These are phyloP conservation scores for Morpho helenor DNA, from an alignment of 2,888 invertebrate species.

Conservation along the genomic window DNA sequence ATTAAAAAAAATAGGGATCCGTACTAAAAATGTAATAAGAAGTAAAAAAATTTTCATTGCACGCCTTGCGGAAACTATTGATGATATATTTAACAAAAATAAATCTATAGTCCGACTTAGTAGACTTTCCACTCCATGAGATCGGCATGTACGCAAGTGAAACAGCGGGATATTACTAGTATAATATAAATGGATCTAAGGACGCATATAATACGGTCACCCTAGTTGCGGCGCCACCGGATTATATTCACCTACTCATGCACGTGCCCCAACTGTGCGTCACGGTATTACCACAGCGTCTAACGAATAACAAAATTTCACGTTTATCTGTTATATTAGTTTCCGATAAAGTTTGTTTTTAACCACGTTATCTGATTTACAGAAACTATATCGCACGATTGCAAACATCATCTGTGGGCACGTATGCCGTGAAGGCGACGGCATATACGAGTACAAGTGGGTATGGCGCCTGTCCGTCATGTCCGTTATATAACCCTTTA, in stretches of 20 bases:
- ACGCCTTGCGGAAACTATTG: no score
- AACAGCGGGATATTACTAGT: no score
- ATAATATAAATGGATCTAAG: no score
- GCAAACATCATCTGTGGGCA: slow-evolving; percentile 17
- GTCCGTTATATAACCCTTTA: neutral
- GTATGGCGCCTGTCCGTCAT: slow-evolving; percentile 13
- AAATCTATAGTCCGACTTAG: no score
- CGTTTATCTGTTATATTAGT: slow-evolving; percentile 23
- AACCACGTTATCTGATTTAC: slow-evolving; percentile 29
- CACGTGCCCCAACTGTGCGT: slow-evolving; percentile 21
- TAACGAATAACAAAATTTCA: slow-evolving; percentile 22
- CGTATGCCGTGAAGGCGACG: slow-evolving; percentile 12
- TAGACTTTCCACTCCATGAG: no score
- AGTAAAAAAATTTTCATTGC: no score
- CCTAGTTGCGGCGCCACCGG: slow-evolving; percentile 15
- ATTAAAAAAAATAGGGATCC: no score
- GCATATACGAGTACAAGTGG: slow-evolving; percentile 13
- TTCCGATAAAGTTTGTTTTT: slow-evolving; percentile 29
- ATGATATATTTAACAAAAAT: no score
- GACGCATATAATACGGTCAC: slow-evolving; percentile 2
- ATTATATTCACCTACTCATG: slow-evolving; percentile 14
- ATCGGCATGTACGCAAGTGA: no score
- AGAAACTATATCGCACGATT: slow-evolving; percentile 26
- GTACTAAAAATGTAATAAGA: no score
- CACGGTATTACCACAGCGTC: slow-evolving; percentile 18